These are phyloP conservation scores for Monopis laevigella DNA, from an alignment of 2,888 invertebrate genomes.

Conservation along the genomic window DNA sequence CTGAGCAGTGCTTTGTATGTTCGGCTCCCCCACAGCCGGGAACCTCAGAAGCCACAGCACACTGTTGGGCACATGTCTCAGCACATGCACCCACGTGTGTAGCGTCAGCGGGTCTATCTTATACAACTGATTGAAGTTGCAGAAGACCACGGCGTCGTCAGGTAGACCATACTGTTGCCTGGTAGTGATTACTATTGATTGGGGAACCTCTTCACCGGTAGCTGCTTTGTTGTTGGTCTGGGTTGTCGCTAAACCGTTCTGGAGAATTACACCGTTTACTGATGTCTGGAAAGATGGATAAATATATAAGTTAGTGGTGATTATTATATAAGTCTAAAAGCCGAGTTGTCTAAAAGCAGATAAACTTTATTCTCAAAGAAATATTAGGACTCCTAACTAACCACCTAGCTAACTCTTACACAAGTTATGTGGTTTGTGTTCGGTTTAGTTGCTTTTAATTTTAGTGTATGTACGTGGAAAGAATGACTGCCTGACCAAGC, in stretches of 20 bases:
- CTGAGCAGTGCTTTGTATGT: slow-evolving; percentile 82
- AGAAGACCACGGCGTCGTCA: slow-evolving; percentile 97
- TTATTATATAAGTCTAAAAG: too few relatives aligned
- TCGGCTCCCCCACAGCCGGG: slow-evolving; percentile 91
- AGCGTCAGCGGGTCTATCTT: slow-evolving; percentile 97
- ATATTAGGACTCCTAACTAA: too few relatives aligned
- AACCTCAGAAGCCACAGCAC: slow-evolving; percentile 96
- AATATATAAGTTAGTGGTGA: too few relatives aligned
- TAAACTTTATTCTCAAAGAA: too few relatives aligned
- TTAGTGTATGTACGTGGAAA: too few relatives aligned
- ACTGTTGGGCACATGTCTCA: slow-evolving; percentile 94
- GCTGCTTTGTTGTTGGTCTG: slow-evolving; percentile 98
- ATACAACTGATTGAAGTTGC: slow-evolving; percentile 99
- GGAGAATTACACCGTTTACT: slow-evolving; percentile 93
- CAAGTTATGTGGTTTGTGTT: too few relatives aligned
- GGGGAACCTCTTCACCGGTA: slow-evolving; percentile 98
- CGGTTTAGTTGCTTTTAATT: too few relatives aligned
- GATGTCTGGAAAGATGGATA: slow-evolving; percentile 86
- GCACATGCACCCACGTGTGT: slow-evolving; percentile 95
- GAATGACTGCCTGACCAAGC: too few relatives aligned
- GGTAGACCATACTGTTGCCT: slow-evolving; percentile 96
- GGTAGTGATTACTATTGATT: slow-evolving; percentile 94
- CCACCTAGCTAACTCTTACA: too few relatives aligned
- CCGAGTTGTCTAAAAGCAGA: too few relatives aligned
- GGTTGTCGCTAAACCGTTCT: slow-evolving; percentile 97